A percentile compares a stretch with the other conserved stretches of the same genome.
phyloP scores from a whole-genome alignment of 2,888 invertebrate genomes.

The Amorpha juglandis region DNA sequence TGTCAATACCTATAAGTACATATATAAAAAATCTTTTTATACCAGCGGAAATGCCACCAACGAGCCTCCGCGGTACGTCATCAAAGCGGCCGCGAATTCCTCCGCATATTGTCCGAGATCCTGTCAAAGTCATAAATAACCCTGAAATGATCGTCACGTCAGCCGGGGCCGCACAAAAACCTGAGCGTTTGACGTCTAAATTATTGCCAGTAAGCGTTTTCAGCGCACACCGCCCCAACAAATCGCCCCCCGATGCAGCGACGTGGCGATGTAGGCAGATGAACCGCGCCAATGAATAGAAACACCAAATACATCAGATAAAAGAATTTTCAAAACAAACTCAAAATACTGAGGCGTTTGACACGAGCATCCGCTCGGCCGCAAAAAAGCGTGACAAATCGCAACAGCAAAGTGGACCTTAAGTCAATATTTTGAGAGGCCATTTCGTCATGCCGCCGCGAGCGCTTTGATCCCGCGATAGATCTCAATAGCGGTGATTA shows the following conservation, averaged over 20 bases:
- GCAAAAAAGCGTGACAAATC: slow-evolving; percentile 77
- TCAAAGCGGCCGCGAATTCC: slow-evolving; percentile 77
- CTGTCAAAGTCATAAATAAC: slow-evolving; percentile 81
- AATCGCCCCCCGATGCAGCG: slow-evolving; percentile 59
- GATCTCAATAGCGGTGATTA: slow-evolving; percentile 85
- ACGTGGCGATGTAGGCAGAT: slow-evolving; percentile 63
- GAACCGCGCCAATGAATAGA: slow-evolving; percentile 72
- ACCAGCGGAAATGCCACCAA: slow-evolving; percentile 81
- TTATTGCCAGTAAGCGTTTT: slow-evolving; percentile 78
- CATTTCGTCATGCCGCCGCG: slow-evolving; percentile 68
- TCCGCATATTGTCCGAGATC: slow-evolving; percentile 70
- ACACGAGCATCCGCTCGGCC: slow-evolving; percentile 83
- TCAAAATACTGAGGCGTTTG: slow-evolving; percentile 84
- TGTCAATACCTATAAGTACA: slow-evolving; percentile 36
- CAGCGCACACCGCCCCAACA: slow-evolving; percentile 73
- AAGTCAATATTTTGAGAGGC: slow-evolving; percentile 70
- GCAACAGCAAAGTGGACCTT: slow-evolving; percentile 67
- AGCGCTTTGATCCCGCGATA: slow-evolving; percentile 80
- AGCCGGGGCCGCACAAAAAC: slow-evolving; percentile 67
- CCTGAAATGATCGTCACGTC: slow-evolving; percentile 76
- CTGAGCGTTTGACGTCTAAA: slow-evolving; percentile 82
- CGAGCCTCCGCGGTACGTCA: slow-evolving; percentile 57
- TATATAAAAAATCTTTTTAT: slow-evolving; percentile 54
- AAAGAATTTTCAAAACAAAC: slow-evolving; percentile 85
- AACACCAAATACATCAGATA: slow-evolving; percentile 82